Base-by-base conservation (phyloP, 1,140 invertebrate genomes). In the Zaprionus capensis region DNA sequence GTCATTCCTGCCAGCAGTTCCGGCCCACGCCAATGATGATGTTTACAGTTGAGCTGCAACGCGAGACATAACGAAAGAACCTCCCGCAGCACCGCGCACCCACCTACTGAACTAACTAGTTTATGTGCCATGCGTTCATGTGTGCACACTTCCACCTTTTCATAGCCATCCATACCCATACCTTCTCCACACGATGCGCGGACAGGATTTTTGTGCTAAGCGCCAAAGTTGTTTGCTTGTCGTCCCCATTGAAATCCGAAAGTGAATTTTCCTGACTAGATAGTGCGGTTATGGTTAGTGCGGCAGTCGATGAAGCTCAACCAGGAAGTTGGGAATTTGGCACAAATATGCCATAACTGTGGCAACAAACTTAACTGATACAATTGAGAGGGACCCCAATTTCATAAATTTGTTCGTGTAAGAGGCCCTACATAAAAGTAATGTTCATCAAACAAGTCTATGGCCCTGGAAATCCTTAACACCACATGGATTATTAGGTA, bases 31-130 rank as follows among this genome's bases (percentile, higher is more conserved):
- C 75, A 71, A 77, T 65, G 77, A 83, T 88, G 83, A 88, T 88
- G 84, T 88, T 87, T 88, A 88, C 84, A 84, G 71, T 87, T 81
- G 78, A 88, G 85, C 78, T 87, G 85, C 81, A 88, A 17, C 49
- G 41, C 73, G 3, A 58, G 56, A 26, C 65, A 41, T n/a, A 15
- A 28, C 51, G 15, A 7, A 14, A 17, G 17, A 14, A 36, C 51
- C 75, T 51, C 55, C 69, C 57, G 56, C 80, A 57, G 28, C 59
- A 55, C 66, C 34, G 53, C 22, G 3, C 65, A 49, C 15, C 41
- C 28, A 14, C 28, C 15, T 20, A 3, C 31, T 15, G 15, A 62
- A 51, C 72, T 31, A 63, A 74, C 66, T 74, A 62, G 72, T 46
- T 64, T 70, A 41, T 57, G 38, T 12, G 59, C 22, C 41, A 71